A percentile compares a stretch with the other conserved stretches of the same genome.
These are phyloP conservation scores for Resseliella maxima DNA, from an alignment of 2,888 invertebrate species.

Conservation along the genomic window DNA sequence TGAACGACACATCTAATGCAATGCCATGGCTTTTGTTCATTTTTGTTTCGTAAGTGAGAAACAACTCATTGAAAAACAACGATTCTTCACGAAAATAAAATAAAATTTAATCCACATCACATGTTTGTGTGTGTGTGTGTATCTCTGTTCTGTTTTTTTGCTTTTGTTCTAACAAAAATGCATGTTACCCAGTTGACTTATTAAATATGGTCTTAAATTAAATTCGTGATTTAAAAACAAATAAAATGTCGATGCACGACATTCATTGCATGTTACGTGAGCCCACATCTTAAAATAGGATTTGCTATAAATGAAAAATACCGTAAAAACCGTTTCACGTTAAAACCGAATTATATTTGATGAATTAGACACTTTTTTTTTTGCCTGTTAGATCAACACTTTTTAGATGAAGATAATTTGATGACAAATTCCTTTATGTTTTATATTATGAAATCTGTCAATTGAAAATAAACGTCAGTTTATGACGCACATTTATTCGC, in stretches of 20 bases:
- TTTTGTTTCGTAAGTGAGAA: neutral
- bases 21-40: neutral
- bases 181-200: neutral
- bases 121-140: neutral
- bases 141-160: neutral
- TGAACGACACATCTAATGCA: neutral
- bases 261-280: neutral
- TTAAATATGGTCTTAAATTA: slow-evolving; percentile 25
- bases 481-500: neutral
- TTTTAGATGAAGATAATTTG: neutral
- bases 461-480: neutral
- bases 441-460: too few species aligned
- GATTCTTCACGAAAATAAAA: too few species aligned
- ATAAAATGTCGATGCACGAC: neutral
- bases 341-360: neutral
- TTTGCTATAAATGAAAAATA: neutral
- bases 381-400: neutral
- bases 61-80: neutral
- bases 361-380: neutral
- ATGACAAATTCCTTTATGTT: too few species aligned
- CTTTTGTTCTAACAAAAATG: neutral
- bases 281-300: neutral
- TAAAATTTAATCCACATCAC: neutral
- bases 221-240: slow-evolving; percentile 19
- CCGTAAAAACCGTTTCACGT: neutral